phyloP scores from a whole-genome alignment of 1,140 invertebrate species.

The Holcopasites calliopsidis region DNA sequence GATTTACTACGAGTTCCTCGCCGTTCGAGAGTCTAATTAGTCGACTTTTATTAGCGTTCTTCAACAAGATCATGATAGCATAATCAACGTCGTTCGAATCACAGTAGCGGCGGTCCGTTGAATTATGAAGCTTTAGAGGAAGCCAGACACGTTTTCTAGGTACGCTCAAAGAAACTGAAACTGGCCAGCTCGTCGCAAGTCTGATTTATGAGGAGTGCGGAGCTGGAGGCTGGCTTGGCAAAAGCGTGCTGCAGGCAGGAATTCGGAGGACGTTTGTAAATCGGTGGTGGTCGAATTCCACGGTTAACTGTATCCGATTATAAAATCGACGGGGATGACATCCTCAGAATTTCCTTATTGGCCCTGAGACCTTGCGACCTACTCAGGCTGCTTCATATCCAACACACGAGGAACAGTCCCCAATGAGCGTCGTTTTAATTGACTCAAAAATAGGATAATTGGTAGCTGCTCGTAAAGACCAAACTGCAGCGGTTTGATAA shows the following conservation, averaged over 20 bases:
- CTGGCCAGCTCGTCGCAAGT: not conserved
- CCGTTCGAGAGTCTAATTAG: conserved; percentile 4
- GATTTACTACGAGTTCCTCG: not conserved
- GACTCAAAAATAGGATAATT: too few relatives aligned
- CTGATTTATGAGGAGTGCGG: not conserved
- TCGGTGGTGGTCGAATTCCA: conserved; percentile 9
- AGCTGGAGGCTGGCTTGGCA: too few relatives aligned
- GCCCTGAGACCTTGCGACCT: not conserved
- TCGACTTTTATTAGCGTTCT: conserved; percentile 2
- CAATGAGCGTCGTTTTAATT: too few relatives aligned
- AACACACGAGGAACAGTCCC: too few relatives aligned
- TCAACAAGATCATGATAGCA: not conserved
- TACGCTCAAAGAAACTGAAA: not conserved
- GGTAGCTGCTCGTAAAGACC: too few relatives aligned
- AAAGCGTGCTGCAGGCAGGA: too few relatives aligned
- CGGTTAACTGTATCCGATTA: conserved; percentile 50
- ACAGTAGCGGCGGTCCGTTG: not conserved
- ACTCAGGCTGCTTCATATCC: too few relatives aligned
- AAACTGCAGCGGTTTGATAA: too few relatives aligned
- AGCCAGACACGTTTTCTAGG: not conserved
- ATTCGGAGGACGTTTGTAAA: too few relatives aligned
- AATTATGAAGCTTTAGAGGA: not conserved
- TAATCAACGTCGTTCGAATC: not conserved
- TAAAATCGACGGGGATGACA: conserved; percentile 43
- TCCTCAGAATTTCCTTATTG: conserved; percentile 57